phyloP scores from a whole-genome alignment of 1,140 invertebrate genomes.

The Drosophila leontia region DNA sequence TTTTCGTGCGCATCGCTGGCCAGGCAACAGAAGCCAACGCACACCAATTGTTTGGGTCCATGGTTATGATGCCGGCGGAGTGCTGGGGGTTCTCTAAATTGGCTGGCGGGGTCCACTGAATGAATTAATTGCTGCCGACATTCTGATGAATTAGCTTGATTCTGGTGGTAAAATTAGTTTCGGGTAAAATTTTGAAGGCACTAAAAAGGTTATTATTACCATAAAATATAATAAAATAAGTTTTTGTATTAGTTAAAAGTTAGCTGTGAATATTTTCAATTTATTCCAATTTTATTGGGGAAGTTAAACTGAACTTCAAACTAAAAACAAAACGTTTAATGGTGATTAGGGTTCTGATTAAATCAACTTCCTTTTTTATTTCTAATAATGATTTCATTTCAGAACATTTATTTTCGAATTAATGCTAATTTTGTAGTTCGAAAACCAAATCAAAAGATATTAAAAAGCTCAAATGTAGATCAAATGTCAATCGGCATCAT shows the following conservation, averaged over 20 bases:
- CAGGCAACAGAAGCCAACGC: conserved; percentile 43
- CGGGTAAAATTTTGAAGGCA: neutral
- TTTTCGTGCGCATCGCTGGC: conserved; percentile 67
- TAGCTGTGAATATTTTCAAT: no score
- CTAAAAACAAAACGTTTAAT: neutral
- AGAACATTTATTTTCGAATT: neutral
- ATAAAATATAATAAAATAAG: no score
- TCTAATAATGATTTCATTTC: neutral
- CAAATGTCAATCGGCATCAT: neutral
- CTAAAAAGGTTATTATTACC: neutral
- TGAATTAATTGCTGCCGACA: conserved; percentile 47
- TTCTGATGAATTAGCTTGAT: conserved; percentile 40
- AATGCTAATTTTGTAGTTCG: neutral
- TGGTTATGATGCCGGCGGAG: conserved; percentile 37
- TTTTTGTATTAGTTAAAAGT: no score
- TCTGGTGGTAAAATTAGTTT: neutral
- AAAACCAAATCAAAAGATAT: neutral
- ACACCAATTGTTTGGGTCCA: conserved; percentile 62
- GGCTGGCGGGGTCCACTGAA: conserved; percentile 19
- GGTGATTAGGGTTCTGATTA: neutral
- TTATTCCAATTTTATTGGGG: no score
- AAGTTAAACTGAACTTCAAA: no score
- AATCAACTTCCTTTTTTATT: neutral
- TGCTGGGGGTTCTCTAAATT: conserved; percentile 5
- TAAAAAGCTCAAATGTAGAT: neutral